Conservation (phyloP, 2,797 vertebrate species). For the Hafferia zeledoni region DNA sequence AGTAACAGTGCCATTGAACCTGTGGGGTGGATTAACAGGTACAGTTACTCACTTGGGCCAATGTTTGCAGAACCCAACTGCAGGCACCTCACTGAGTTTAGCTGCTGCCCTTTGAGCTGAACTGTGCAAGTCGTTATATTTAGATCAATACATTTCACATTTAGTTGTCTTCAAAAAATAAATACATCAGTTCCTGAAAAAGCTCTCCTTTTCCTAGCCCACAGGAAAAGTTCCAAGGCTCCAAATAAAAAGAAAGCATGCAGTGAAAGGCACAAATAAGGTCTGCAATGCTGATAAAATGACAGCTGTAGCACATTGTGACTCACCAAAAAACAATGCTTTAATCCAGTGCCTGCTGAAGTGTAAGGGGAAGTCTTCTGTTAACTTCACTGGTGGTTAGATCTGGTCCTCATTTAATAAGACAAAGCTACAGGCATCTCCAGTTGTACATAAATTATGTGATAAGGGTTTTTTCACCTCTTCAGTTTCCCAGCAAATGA, state of each 20-base stretch:
- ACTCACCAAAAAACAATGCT: slow-evolving; percentile 57
- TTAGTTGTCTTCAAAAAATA: not conserved
- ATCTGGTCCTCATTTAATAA: slow-evolving; percentile 39
- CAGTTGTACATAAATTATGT: not conserved
- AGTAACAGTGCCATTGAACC: not conserved
- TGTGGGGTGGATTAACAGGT: not conserved
- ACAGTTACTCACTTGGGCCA: not conserved
- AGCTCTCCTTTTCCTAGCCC: not conserved
- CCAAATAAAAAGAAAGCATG: not conserved
- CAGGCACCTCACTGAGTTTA: not conserved
- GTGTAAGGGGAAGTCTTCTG: slow-evolving; percentile 54
- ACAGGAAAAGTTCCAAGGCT: not conserved
- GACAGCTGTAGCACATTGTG: slow-evolving; percentile 59
- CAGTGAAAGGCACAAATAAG: not conserved
- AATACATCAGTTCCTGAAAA: not conserved
- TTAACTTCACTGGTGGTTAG: slow-evolving; percentile 39
- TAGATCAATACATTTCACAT: not conserved
- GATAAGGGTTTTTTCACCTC: not conserved
- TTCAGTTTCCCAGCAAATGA: not conserved
- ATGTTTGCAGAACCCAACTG: not conserved
- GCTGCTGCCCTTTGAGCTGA: not conserved
- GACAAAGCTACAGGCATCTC: not conserved
- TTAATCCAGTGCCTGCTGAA: slow-evolving; percentile 59
- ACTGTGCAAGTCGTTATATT: not conserved
- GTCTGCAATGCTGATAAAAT: slow-evolving; percentile 42